phyloP scores from a whole-genome alignment of 2,113 vertebrate species.

The Nannospalax galili region DNA sequence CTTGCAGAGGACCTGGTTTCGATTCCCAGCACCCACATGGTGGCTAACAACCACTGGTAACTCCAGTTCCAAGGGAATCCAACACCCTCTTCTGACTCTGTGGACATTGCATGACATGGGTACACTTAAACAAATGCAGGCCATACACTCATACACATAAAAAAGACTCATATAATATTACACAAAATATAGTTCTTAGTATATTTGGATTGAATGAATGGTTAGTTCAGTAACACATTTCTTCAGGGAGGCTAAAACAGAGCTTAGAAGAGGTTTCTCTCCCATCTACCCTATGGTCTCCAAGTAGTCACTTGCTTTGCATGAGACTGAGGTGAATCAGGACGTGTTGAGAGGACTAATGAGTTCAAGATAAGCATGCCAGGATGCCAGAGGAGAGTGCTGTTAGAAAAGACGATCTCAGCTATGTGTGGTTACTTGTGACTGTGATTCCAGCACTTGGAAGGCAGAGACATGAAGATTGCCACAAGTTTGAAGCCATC shows the following conservation, averaged over 20 bases:
- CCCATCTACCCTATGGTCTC: not conserved
- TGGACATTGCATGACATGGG: too few relatives aligned
- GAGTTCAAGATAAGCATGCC: not conserved
- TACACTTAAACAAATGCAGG: too few relatives aligned
- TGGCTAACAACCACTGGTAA: too few relatives aligned
- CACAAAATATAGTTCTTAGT: not conserved
- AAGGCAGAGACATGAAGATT: not conserved
- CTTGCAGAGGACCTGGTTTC: too few relatives aligned
- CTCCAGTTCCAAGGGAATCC: too few relatives aligned
- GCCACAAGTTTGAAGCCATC: not conserved
- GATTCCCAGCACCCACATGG: too few relatives aligned
- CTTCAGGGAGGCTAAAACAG: not conserved
- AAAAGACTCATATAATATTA: not conserved
- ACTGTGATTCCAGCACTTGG: not conserved
- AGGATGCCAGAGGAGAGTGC: not conserved
- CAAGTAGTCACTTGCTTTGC: slow-evolving; percentile 22
- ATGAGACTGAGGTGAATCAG: not conserved
- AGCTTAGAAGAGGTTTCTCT: not conserved
- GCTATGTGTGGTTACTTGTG: not conserved
- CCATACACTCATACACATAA: too few relatives aligned
- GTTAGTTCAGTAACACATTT: not conserved
- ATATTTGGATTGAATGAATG: not conserved
- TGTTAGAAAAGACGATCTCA: not conserved
- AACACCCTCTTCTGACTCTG: too few relatives aligned
- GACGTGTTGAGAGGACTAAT: not conserved